Evolutionary conservation across 2,797 vertebrate species (phyloP).

Genomic region (Pseudomugil gertrudae): DNA sequence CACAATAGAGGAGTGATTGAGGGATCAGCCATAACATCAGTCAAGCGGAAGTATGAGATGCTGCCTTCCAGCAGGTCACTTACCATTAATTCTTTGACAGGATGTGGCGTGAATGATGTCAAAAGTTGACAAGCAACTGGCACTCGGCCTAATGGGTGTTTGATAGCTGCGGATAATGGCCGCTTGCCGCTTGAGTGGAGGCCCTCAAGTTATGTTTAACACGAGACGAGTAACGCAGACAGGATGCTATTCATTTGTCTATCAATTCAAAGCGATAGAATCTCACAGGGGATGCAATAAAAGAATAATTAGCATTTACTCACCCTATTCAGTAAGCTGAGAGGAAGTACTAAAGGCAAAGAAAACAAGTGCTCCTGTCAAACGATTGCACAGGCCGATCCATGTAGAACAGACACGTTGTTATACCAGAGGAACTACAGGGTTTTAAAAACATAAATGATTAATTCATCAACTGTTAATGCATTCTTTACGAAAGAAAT

Average conservation of each 20-base stretch:
- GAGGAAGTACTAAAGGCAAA: conserved; percentile 53
- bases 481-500: not conserved
- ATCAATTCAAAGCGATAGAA: conserved; percentile 66
- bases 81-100: conserved; percentile 46
- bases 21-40: conserved; percentile 63
- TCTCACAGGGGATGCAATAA: conserved; percentile 64
- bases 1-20: conserved; percentile 50
- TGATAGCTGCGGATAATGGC: conserved; percentile 72
- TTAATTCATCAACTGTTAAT: not conserved
- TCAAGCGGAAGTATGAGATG: conserved; percentile 49
- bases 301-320: conserved; percentile 69
- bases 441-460: not conserved
- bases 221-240: conserved; percentile 58
- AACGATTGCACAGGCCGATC: conserved; percentile 40
- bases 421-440: conserved; percentile 13
- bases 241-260: conserved; percentile 74
- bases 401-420: conserved; percentile 31
- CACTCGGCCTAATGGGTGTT: conserved; percentile 78
- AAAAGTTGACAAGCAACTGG: conserved; percentile 78
- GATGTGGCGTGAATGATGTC: conserved; percentile 64
- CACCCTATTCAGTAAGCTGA: conserved; percentile 51
- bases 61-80: conserved; percentile 60
- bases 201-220: conserved; percentile 65
- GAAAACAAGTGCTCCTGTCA: conserved; percentile 57
- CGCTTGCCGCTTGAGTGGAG: conserved; percentile 66